A percentile compares a stretch with the other conserved stretches of the same genome.
Conservation (phyloP, 2,888 invertebrate genomes). For the Lepas anatifera region DNA sequence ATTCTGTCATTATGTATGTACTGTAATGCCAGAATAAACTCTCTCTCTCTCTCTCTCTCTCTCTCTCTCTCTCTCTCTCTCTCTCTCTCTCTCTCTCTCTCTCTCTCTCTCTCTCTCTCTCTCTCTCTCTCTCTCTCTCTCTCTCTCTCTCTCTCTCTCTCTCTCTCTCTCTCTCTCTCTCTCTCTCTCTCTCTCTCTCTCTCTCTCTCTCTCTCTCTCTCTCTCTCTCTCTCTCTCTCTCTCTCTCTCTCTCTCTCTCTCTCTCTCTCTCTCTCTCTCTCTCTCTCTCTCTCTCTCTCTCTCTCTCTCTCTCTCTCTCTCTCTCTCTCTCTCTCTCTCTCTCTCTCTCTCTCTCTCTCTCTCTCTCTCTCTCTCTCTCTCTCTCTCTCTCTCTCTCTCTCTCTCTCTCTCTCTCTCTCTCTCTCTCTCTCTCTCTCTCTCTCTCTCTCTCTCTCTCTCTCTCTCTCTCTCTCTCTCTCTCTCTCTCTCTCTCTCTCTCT, state of each 20-base stretch:
- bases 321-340: conserved; percentile 11
- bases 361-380: neutral
- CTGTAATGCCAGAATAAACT: too few relatives aligned
- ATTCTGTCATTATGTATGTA: too few relatives aligned
- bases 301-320: conserved; percentile 13
- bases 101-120: too few relatives aligned
- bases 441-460: neutral
- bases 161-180: conserved; percentile 11
- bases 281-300: conserved; percentile 13
- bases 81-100: too few relatives aligned
- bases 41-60: too few relatives aligned
- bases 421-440: neutral
- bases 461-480: neutral
- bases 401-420: too few relatives aligned
- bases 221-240: conserved; percentile 10
- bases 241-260: conserved; percentile 11
- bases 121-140: conserved; percentile 2
- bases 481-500: neutral
- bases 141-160: neutral
- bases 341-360: neutral
- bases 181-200: conserved; percentile 13
- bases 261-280: conserved; percentile 13
- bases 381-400: too few relatives aligned
- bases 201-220: conserved; percentile 10
- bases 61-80: too few relatives aligned